Evolutionary conservation across 2,797 vertebrate genomes (phyloP).

Genomic region (Spea hammondii): DNA sequence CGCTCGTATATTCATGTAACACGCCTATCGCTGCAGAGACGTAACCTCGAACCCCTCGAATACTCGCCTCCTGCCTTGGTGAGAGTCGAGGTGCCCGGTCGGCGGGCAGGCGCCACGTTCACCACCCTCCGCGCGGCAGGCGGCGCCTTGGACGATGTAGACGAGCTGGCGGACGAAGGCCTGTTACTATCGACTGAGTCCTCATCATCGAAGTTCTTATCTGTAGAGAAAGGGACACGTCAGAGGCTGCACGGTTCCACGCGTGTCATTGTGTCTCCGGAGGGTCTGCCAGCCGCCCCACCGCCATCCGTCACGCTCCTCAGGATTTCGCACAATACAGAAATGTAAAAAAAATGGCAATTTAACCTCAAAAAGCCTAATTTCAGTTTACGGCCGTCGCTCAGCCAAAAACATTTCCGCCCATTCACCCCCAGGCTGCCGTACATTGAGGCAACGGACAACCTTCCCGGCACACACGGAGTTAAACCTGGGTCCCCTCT

Average conservation of each 20-base stretch:
- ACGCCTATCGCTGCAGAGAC: not conserved
- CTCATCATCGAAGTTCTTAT: constrained; percentile 98
- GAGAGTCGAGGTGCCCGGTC: constrained; percentile 76
- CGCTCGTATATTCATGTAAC: not conserved
- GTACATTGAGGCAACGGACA: too few relatives aligned
- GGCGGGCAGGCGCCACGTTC: constrained; percentile 74
- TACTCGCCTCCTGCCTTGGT: constrained; percentile 80
- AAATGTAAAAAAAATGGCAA: too few relatives aligned
- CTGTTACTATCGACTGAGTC: constrained; percentile 95
- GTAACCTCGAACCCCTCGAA: not conserved
- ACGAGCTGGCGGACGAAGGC: constrained; percentile 88
- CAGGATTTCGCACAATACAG: too few relatives aligned
- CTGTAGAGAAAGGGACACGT: constrained; percentile 64
- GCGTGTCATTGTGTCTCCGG: too few relatives aligned
- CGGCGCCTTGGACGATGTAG: constrained; percentile 83
- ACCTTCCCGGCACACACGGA: not conserved
- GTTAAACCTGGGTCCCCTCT: not conserved
- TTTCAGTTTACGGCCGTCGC: too few relatives aligned
- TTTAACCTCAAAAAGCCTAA: too few relatives aligned
- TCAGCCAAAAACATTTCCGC: not conserved
- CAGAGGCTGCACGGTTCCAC: not conserved
- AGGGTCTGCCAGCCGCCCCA: too few relatives aligned
- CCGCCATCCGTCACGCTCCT: too few relatives aligned
- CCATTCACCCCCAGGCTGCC: not conserved
- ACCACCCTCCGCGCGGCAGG: constrained; percentile 76